Evolutionary conservation across 2,113 vertebrate genomes (phyloP), one percentile per base, ranked within the genome.

Genomic region (Pachycephala philippinensis): DNA sequence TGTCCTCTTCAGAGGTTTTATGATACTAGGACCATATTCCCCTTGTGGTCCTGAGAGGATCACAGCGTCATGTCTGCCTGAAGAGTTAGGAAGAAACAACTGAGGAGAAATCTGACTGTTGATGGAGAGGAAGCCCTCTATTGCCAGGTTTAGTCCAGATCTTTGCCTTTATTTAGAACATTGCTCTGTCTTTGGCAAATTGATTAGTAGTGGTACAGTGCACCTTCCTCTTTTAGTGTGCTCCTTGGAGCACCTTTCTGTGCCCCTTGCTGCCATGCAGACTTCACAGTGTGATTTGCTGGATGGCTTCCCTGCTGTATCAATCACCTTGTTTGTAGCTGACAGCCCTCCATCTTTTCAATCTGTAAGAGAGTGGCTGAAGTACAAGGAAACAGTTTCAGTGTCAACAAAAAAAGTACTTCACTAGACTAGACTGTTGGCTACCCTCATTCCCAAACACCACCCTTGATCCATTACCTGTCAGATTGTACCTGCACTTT

Each of bases 401-500:
- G 56, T 23, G 26, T 79, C 86, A 72, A 56, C 52, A 42, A 42
- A 53, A 40, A 49, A 86, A 71, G 30, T 28, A 39, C 56, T 90
- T 45, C 21, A 61, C 60, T 59, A 30, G 47, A 45, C 33, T 47
- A 70, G 35, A 5, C 53, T 69, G 59, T 44, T 95, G 90, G 52
- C 64, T 78, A 39, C 28, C 20, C 31, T 71, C 83, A 42, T 53
- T 88, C 75, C 27, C 45, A 70, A 83, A 63, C 11, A 21, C 27
- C 57, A 23, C n/a, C 61, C 59, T 74, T 30, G 35, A 81, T 74
- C 60, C 52, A 5, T 47, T 59, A 50, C 3, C 5, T 56, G 72
- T 86, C 71, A 95, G 59, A 82, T 91, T 56, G 52, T 78, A 80
- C 72, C 69, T 81, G 71, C 24, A 30, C 47, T 90, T 88, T 86